A percentile compares a stretch with the other conserved stretches of the same genome.
Evolutionary conservation across 2,888 invertebrate species (phyloP).

Genomic region (Cetonia aurata): DNA sequence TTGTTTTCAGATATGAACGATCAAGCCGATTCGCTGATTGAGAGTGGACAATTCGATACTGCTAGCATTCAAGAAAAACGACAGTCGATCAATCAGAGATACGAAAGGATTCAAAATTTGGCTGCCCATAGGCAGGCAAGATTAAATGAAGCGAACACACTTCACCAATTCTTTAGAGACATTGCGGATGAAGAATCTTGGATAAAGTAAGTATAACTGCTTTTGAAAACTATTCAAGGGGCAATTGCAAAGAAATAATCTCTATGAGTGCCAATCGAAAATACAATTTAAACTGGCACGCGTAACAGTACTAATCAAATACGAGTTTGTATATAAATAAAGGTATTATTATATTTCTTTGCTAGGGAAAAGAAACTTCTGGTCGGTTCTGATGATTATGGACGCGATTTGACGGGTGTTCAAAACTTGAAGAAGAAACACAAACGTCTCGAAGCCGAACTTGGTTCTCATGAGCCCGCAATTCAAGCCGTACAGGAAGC

Average conservation of each 20-base stretch:
- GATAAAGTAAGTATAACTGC: slow-evolving; percentile 82
- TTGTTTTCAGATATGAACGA: slow-evolving; percentile 84
- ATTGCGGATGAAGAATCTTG: slow-evolving; percentile 99
- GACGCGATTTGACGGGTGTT: slow-evolving; percentile 97
- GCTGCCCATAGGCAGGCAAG: slow-evolving; percentile 93
- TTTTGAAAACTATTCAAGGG: not conserved
- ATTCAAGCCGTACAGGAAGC: slow-evolving; percentile 94
- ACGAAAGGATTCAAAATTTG: slow-evolving; percentile 92
- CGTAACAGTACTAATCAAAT: too few species aligned
- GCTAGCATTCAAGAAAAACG: slow-evolving; percentile 96
- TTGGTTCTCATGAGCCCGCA: slow-evolving; percentile 97
- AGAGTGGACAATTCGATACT: slow-evolving; percentile 97
- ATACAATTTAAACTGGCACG: too few species aligned
- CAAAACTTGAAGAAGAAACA: slow-evolving; percentile 99
- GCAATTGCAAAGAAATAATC: not conserved
- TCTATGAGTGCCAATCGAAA: too few species aligned
- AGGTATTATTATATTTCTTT: slow-evolving; percentile 1
- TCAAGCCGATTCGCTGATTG: slow-evolving; percentile 95
- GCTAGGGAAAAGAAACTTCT: slow-evolving; percentile 90
- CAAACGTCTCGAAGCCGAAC: slow-evolving; percentile 97
- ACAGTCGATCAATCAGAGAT: slow-evolving; percentile 95
- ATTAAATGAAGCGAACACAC: slow-evolving; percentile 95
- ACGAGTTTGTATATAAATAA: too few species aligned
- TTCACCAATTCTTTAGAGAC: slow-evolving; percentile 99
- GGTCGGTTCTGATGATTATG: slow-evolving; percentile 98